Evolutionary conservation across 2,797 vertebrate genomes (phyloP), one percentile per base, ranked within the genome.

Genomic region (Melanotaenia nigrans): DNA sequence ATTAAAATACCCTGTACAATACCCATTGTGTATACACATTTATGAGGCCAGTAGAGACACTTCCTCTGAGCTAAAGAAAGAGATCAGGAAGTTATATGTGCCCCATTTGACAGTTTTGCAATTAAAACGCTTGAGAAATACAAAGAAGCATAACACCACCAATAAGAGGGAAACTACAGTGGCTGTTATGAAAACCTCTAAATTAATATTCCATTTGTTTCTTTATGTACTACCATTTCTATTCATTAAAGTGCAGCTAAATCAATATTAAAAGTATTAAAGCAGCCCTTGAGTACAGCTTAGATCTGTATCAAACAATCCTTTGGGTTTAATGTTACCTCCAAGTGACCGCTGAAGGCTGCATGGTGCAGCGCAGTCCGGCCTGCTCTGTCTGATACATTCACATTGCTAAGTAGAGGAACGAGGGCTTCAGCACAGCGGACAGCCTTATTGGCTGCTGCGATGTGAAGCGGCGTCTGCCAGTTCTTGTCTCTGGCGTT

Each of bases 401-500:
- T 99, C 71, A 98, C 96, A 71, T 99, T 99, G 90, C 97, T 99
- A 13, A 99, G 94, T 84, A 97, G 94, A 59, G 97, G 97, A 53
- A 98, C 96, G 55, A 99, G 93, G 53, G 97, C 96, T 92, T 99
- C 97, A 0, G 98, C 96, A 25, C 97, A 99, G 90, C 97, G 96
- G 62, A 99, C 95, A 12, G 98, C 97, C 93, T 98, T 98, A 78
- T 99, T 99, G 75, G 97, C 96, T 35, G 96, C 97, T 5, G 97
- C 97, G 78, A 99, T 96, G 86, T 99, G 98, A 65, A 99, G 92
- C 2, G 98, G 98, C 16, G 97, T 99, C 94, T 99, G 98, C 98
- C 97, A 99, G 83, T 98, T 99, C 92, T 99, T 99, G 84, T 99
- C 98, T 80, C 97, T 94, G 53, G 98, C 97, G 55, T 99, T 99